These are phyloP conservation scores for Dasysyrphus albostriatus DNA, from an alignment of 2,888 invertebrate genomes.

Conservation along the genomic window DNA sequence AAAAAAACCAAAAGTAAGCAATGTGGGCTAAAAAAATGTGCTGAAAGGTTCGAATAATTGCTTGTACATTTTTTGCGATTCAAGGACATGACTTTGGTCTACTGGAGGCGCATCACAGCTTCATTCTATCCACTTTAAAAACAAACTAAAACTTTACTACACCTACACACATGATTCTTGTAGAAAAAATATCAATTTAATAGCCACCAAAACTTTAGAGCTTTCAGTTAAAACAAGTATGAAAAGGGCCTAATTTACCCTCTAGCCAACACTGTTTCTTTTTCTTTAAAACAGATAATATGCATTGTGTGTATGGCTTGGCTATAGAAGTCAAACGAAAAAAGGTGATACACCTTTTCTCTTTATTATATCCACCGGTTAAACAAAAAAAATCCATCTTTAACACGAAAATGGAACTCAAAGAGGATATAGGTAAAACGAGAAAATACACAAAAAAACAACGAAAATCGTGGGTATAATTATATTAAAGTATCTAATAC, in stretches of 20 bases:
- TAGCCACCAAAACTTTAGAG: neutral
- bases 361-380: neutral
- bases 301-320: neutral
- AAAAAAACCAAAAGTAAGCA: too few species aligned
- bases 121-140: too few species aligned
- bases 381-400: slow-evolving; percentile 16
- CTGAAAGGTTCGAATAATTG: too few species aligned
- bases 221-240: neutral
- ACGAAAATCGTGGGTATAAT: slow-evolving; percentile 57
- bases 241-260: neutral
- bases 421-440: slow-evolving; percentile 46
- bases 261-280: neutral
- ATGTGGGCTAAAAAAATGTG: too few species aligned
- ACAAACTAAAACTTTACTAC: too few species aligned
- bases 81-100: too few species aligned
- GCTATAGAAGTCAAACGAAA: neutral
- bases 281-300: neutral
- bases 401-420: slow-evolving; percentile 33
- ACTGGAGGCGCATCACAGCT: too few species aligned
- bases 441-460: slow-evolving; percentile 29
- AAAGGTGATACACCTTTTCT: slow-evolving; percentile 21
- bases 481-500: slow-evolving; percentile 73
- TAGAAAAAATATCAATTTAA: too few species aligned
- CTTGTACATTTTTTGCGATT: too few species aligned
- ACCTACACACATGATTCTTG: too few species aligned